These are phyloP conservation scores for Mythimna loreyi DNA, from an alignment of 2,888 invertebrate species.

Conservation along the genomic window DNA sequence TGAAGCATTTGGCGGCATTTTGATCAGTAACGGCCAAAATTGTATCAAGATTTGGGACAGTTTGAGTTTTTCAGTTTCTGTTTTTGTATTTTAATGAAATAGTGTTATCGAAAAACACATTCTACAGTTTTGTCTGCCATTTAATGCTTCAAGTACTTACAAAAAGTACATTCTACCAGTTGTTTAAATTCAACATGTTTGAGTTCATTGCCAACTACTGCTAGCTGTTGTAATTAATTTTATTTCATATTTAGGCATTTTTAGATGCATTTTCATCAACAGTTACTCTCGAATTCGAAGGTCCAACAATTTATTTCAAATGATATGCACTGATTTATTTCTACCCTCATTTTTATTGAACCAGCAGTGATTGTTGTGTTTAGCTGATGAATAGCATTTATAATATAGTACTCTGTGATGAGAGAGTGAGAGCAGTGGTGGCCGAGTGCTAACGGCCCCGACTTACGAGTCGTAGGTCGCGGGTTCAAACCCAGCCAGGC, in stretches of 20 bases:
- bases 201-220: slow-evolving; percentile 20
- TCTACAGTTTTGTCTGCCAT: not conserved
- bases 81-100: not conserved
- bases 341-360: slow-evolving; percentile 26
- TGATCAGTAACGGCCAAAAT: slow-evolving; percentile 84
- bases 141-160: not conserved
- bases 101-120: not conserved
- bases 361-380: not conserved
- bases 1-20: slow-evolving; percentile 87
- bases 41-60: slow-evolving; percentile 26
- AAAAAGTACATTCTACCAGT: not conserved
- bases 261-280: not conserved
- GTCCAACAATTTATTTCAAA: not conserved
- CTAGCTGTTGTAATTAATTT: slow-evolving; percentile 4
- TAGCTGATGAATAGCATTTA: no score
- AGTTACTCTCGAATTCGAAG: not conserved
- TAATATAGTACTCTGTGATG: no score
- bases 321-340: not conserved
- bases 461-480: no score
- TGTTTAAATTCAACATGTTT: slow-evolving; percentile 28
- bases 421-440: no score
- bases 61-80: not conserved
- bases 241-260: not conserved
- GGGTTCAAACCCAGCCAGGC: no score
- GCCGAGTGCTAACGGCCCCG: no score